Evolutionary conservation across 2,888 invertebrate species (phyloP), one percentile per base, ranked within the genome.

Genomic region (Lycocerus yunnanus): DNA sequence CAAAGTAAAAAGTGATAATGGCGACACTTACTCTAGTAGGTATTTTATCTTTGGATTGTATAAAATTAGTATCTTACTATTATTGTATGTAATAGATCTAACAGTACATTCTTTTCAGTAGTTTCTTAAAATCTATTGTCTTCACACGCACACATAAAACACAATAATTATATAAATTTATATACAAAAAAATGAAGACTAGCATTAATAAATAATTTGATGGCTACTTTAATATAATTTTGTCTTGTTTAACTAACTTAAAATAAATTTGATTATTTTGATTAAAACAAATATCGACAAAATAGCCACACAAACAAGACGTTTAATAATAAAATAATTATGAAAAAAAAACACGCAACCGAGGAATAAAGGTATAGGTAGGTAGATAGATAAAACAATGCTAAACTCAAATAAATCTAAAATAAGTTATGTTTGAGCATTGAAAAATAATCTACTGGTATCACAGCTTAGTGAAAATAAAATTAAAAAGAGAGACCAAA

Each of bases 381-480:
- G 60, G 66, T 66, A 63, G 58, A 15, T 21, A 68, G 58, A 27
- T 21, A 11, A 27, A 68, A 68, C n/a, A 72, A 72, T 59, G 63
- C 43, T 71, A 65, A 68, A 15, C 43, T 9, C 21, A 72, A 63
- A 72, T 69, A 72, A 59, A 71, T 65, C 79, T 78, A 76, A 82
- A 81, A 79, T 84, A 83, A 85, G 82, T 84, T 83, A 83, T 81
- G 80, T 82, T 85, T 85, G 85, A 86, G 85, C 85, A 84, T 83
- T 80, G 79, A 83, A 82, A 84, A 84, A 81, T 80, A 84, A 85
- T 83, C 82, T 84, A 85, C 83, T 83, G 84, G 85, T 87, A 87
- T 87, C 87, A 87, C 87, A 87, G 87, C 85, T 86, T 82, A 85
- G 85, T 86, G 85, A 87, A 86, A 85, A 84, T 77, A 78, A 80